Evolutionary conservation across 1,140 invertebrate genomes (phyloP).

Genomic region (Yoshiicerus persimilis): DNA sequence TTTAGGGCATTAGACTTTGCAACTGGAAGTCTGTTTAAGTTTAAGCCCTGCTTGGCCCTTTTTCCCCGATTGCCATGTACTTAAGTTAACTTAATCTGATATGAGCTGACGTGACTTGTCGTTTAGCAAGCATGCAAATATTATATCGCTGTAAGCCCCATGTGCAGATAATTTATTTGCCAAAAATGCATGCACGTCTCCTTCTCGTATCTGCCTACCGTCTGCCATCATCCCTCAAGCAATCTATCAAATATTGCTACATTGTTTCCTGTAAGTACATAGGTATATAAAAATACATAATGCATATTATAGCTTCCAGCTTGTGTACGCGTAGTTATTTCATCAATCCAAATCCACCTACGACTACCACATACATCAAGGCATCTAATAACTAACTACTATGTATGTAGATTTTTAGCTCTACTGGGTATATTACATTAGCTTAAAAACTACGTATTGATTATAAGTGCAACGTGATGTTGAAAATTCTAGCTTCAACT

Average conservation of each 20-base stretch:
- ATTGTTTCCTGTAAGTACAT: neutral
- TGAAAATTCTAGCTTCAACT: neutral
- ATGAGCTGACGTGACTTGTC: slow-evolving; percentile 24
- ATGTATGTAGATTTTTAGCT: neutral
- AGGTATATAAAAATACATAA: neutral
- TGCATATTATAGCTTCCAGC: neutral
- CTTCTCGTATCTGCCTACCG: slow-evolving; percentile 4
- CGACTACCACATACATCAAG: neutral
- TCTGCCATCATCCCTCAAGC: slow-evolving; percentile 9
- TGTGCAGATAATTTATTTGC: slow-evolving; percentile 27
- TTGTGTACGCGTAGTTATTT: neutral
- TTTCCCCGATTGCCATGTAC: neutral
- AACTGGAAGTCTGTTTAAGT: neutral
- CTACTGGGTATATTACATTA: too few relatives aligned
- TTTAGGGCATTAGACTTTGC: neutral
- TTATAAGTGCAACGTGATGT: neutral
- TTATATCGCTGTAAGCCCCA: neutral
- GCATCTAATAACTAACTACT: neutral
- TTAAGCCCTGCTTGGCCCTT: neutral
- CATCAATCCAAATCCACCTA: neutral
- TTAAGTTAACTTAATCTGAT: slow-evolving; percentile 6
- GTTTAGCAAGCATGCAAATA: slow-evolving; percentile 26
- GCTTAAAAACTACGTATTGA: neutral
- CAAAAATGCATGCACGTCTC: neutral
- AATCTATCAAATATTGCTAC: slow-evolving; percentile 15